Conservation (phyloP, 2,797 vertebrate species). For the Lagodon rhomboides region DNA sequence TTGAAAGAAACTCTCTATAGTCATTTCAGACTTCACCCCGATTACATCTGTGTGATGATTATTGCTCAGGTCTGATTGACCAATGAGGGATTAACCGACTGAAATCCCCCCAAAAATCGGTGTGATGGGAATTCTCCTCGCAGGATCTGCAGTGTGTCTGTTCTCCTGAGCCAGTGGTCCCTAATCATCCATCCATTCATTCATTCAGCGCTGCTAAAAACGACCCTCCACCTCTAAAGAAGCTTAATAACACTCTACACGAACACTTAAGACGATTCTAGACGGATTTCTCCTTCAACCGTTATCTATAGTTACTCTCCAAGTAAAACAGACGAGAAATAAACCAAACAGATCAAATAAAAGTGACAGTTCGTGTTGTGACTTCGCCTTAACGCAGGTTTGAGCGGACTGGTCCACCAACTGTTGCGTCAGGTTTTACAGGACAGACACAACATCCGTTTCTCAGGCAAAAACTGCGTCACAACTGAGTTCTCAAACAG, state of each 20-base stretch:
- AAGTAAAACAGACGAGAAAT: constrained; percentile 29
- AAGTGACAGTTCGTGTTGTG: neutral
- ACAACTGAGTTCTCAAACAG: neutral
- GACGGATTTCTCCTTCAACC: constrained; percentile 9
- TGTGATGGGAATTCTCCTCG: neutral
- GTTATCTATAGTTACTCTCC: constrained; percentile 7
- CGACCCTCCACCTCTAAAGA: constrained; percentile 18
- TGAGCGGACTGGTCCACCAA: neutral
- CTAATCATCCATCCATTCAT: neutral
- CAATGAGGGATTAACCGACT: neutral
- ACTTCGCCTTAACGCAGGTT: neutral
- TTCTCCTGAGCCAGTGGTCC: constrained; percentile 60
- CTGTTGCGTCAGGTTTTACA: neutral
- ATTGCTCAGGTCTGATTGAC: constrained; percentile 60
- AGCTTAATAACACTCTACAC: constrained; percentile 28
- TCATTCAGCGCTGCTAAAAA: constrained; percentile 11
- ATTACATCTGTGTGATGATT: constrained; percentile 31
- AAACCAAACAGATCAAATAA: neutral
- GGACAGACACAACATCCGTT: neutral
- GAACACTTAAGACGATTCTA: constrained; percentile 45
- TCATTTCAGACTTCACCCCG: neutral
- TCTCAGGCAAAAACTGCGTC: neutral
- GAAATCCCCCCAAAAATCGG: neutral
- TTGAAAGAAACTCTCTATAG: neutral
- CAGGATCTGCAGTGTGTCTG: neutral